Percentiles rank a stretch among this genome's conserved stretches.
Evolutionary conservation across 2,797 vertebrate genomes (phyloP).

Genomic region (Pachyuromys duprasi): DNA sequence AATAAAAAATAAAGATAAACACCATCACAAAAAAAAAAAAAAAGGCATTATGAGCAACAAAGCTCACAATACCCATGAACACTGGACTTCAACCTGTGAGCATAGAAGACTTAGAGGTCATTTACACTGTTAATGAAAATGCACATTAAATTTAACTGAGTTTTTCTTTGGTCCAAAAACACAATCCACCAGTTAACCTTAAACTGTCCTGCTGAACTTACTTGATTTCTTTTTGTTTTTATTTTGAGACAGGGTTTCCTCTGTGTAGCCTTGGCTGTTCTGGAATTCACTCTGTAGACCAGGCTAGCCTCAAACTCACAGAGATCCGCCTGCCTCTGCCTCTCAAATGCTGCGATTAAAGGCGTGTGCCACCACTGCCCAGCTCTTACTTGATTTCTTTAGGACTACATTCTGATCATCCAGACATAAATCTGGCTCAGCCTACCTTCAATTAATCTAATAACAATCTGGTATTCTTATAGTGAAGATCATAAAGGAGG

Average conservation of each 20-base stretch:
- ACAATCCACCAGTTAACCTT: fast-evolving
- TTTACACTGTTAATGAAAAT: conserved; percentile 22
- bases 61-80: background rate
- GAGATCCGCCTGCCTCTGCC: too few species aligned
- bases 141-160: background rate
- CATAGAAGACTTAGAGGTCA: background rate
- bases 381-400: background rate
- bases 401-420: background rate
- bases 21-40: too few species aligned
- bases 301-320: too few species aligned
- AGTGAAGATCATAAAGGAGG: background rate
- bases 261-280: too few species aligned
- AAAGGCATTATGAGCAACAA: background rate
- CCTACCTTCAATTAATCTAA: background rate
- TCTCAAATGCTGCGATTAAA: too few species aligned
- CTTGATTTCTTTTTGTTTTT: background rate
- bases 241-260: too few species aligned
- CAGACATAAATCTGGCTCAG: background rate
- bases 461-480: background rate
- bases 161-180: background rate
- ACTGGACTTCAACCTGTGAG: background rate
- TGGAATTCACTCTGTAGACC: too few species aligned
- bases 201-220: too few species aligned
- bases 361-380: too few species aligned
- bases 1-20: too few species aligned